Evolutionary conservation across 2,113 vertebrate species (phyloP).

Genomic region (Platysteira castanea): DNA sequence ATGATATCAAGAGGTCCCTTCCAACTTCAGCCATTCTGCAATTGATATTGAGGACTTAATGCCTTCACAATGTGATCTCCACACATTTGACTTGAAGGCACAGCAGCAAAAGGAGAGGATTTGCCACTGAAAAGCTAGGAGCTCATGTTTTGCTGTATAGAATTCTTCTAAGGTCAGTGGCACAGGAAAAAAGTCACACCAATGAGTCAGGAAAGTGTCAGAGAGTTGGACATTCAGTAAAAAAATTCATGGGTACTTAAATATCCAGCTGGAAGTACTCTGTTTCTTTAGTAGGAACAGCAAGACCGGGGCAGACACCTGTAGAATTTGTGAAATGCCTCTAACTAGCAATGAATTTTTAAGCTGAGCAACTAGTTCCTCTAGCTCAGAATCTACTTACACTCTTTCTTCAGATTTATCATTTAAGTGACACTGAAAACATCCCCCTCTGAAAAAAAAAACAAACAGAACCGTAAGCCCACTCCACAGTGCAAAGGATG

Average conservation of each 20-base stretch:
- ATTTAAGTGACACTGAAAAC: neutral
- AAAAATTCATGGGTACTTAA: neutral
- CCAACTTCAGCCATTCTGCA: neutral
- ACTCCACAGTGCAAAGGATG: neutral
- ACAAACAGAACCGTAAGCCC: neutral
- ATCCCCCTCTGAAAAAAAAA: neutral
- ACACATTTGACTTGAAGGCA: neutral
- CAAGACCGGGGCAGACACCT: neutral
- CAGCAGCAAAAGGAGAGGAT: neutral
- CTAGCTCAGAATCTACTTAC: neutral
- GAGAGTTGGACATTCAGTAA: neutral
- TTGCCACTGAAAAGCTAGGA: neutral
- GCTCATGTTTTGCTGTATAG: neutral
- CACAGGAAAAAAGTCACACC: neutral
- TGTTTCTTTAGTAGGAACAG: neutral
- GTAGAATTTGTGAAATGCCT: neutral
- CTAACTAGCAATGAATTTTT: neutral
- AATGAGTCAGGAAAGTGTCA: neutral
- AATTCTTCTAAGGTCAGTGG: neutral
- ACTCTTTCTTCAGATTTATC: neutral
- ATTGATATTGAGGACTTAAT: neutral
- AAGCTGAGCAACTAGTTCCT: neutral
- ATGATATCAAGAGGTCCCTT: neutral
- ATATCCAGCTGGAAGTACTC: neutral
- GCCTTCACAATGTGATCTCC: neutral